Percentiles rank a stretch among this genome's conserved stretches.
Evolutionary conservation across 2,888 invertebrate genomes (phyloP).

Genomic region (Flexamia atlantica): DNA sequence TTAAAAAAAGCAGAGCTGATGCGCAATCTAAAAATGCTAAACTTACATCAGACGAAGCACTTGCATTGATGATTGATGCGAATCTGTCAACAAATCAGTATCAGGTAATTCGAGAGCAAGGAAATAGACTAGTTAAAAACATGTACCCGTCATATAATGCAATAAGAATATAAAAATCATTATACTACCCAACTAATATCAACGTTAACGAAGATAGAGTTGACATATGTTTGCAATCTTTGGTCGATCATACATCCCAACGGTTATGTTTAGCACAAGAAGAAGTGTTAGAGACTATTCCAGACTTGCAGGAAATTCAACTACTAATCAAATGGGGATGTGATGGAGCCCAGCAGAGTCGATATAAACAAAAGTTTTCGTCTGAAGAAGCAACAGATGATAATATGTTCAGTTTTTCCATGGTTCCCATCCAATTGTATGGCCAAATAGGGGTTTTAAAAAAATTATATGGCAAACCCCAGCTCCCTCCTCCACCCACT

Average conservation of each 20-base stretch:
- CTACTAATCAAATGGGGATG: background rate
- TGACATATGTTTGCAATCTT: background rate
- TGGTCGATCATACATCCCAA: background rate
- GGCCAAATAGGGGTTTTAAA: background rate
- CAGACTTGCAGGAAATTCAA: background rate
- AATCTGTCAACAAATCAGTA: background rate
- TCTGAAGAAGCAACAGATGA: constrained; percentile 17
- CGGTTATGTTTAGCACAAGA: background rate
- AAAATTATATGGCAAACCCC: constrained; percentile 16
- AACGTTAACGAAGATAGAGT: background rate
- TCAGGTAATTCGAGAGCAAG: background rate
- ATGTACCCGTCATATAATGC: constrained; percentile 23
- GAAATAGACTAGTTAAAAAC: background rate
- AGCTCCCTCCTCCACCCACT: constrained; percentile 17
- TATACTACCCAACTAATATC: background rate
- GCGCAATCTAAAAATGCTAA: too few species aligned
- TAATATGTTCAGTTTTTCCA: constrained; percentile 27
- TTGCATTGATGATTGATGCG: background rate
- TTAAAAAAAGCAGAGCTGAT: background rate
- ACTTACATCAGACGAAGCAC: background rate
- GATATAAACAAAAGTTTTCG: constrained; percentile 14
- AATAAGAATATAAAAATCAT: background rate
- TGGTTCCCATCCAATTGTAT: constrained; percentile 2
- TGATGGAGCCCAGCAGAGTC: constrained; percentile 23
- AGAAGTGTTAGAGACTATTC: background rate